Conservation (phyloP, 2,888 invertebrate genomes). For the Aphodius granarius region DNA sequence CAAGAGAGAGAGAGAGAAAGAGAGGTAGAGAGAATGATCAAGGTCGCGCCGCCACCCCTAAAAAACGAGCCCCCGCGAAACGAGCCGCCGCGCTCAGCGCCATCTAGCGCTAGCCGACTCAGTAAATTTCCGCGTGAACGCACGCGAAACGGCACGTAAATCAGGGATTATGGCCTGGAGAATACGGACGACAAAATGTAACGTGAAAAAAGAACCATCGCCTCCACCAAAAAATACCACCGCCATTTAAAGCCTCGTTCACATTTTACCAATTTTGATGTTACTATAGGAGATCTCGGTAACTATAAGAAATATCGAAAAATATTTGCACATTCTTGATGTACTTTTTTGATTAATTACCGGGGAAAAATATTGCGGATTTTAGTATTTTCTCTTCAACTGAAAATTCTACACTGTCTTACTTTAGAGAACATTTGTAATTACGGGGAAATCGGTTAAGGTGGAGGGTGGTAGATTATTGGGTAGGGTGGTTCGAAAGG, state of each 20-base stretch:
- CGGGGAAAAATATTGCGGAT: too few relatives aligned
- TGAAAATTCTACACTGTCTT: too few relatives aligned
- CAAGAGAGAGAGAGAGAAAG: neutral
- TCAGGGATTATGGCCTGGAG: neutral
- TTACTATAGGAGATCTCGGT: too few relatives aligned
- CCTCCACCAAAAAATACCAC: neutral
- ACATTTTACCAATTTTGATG: too few relatives aligned
- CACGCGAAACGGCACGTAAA: neutral
- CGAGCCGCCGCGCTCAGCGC: neutral
- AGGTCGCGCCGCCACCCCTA: neutral
- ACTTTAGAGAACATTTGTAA: too few relatives aligned
- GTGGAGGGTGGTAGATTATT: too few relatives aligned
- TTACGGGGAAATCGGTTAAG: too few relatives aligned
- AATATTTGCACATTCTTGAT: too few relatives aligned
- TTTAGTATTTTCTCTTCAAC: too few relatives aligned
- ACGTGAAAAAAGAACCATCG: neutral
- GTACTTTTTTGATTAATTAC: too few relatives aligned
- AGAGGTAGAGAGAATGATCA: neutral
- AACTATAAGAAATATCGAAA: too few relatives aligned
- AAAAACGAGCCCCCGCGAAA: neutral
- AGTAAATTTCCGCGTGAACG: neutral
- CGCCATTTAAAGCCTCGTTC: neutral
- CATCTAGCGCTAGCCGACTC: neutral
- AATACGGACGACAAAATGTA: neutral
- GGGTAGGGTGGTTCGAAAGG: too few relatives aligned